Evolutionary conservation across 2,113 vertebrate genomes (phyloP).

Genomic region (Brachirus orientalis): DNA sequence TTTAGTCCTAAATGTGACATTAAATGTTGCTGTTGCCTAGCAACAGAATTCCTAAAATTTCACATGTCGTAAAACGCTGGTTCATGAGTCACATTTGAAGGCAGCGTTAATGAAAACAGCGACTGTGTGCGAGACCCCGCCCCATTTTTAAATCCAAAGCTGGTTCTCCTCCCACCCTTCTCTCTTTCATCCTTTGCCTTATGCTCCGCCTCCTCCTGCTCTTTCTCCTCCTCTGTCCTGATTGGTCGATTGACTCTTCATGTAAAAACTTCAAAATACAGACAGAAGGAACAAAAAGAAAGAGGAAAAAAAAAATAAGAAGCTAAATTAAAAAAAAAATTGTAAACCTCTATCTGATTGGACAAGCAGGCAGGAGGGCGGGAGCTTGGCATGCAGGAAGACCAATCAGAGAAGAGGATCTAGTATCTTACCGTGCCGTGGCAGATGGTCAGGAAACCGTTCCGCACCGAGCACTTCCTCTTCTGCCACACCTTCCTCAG

Average conservation of each 20-base stretch:
- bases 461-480: constrained; percentile 93
- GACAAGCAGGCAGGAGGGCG: constrained; percentile 35
- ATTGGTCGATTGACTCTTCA: constrained; percentile 58
- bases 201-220: constrained; percentile 46
- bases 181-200: constrained; percentile 63
- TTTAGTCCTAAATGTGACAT: too few species aligned
- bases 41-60: too few species aligned
- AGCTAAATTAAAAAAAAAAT: neutral
- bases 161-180: constrained; percentile 45
- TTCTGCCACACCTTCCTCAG: constrained; percentile 98
- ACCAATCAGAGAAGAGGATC: constrained; percentile 30
- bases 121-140: too few species aligned
- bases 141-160: neutral
- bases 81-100: too few species aligned
- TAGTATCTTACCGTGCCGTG: constrained; percentile 90
- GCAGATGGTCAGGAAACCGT: constrained; percentile 93
- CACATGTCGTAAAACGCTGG: too few species aligned
- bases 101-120: too few species aligned
- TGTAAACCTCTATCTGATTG: too few species aligned
- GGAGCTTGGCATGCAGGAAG: constrained; percentile 31
- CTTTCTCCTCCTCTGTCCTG: constrained; percentile 54
- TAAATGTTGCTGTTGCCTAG: too few species aligned
- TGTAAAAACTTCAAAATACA: constrained; percentile 63
- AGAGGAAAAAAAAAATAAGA: constrained; percentile 7
- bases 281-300: constrained; percentile 51